phyloP scores from a whole-genome alignment of 1,140 invertebrate species.

The Eulimnadia texana region DNA sequence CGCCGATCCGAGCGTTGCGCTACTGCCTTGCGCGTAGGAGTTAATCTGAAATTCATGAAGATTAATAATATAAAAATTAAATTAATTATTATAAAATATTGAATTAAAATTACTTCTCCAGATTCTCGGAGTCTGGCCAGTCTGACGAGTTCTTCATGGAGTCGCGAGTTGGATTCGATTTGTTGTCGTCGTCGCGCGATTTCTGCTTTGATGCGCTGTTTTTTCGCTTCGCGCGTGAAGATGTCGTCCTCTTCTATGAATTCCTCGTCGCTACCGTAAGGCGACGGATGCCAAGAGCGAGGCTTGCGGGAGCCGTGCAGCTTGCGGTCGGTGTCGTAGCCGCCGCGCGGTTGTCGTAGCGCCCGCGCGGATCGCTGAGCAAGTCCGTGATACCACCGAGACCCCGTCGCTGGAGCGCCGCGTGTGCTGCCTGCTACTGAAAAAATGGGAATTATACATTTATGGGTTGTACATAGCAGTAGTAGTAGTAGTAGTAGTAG shows the following conservation, averaged over 20 bases:
- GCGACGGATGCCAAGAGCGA: slow-evolving; percentile 43
- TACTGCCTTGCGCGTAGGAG: slow-evolving; percentile 4
- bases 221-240: slow-evolving; percentile 39
- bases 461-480: background rate
- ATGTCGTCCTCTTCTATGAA: slow-evolving; percentile 35
- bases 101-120: slow-evolving; percentile 26
- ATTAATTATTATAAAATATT: background rate
- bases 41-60: background rate
- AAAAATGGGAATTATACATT: background rate
- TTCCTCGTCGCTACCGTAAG: slow-evolving; percentile 36
- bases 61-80: background rate
- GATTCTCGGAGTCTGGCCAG: slow-evolving; percentile 34
- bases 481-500: too few species aligned
- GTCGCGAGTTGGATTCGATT: slow-evolving; percentile 42
- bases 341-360: background rate
- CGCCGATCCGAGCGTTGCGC: slow-evolving; percentile 13
- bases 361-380: slow-evolving; percentile 3
- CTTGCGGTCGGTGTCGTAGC: background rate
- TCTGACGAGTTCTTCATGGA: slow-evolving; percentile 40
- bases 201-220: slow-evolving; percentile 44
- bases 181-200: slow-evolving; percentile 43
- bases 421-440: background rate
- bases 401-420: slow-evolving; percentile 8
- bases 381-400: background rate
- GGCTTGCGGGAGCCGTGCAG: slow-evolving; percentile 28